phyloP scores from a whole-genome alignment of 2,797 vertebrate genomes.

The Austrolebias charrua region DNA sequence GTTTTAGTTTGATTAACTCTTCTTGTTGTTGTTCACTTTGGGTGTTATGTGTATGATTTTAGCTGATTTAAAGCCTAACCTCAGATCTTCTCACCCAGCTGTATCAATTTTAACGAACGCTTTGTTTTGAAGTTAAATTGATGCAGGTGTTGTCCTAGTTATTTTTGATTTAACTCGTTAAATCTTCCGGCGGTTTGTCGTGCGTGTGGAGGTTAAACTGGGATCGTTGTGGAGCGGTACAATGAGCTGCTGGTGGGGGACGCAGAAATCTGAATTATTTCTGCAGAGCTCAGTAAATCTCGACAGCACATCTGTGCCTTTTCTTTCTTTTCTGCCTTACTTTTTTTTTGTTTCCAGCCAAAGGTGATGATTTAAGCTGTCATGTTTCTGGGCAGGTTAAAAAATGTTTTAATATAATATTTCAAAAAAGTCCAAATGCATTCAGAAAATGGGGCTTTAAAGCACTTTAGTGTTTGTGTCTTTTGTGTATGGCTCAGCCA shows the following conservation, averaged over 20 bases:
- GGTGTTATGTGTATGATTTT: no score
- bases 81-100: no score
- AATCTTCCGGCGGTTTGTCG: not conserved
- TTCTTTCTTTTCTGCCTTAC: conserved; percentile 26
- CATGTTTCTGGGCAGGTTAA: conserved; percentile 60
- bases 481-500: conserved; percentile 62
- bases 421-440: conserved; percentile 51
- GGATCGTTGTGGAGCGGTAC: conserved; percentile 5
- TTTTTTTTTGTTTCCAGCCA: conserved; percentile 1
- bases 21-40: no score
- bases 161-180: not conserved
- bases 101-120: no score
- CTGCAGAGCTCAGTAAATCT: conserved; percentile 33
- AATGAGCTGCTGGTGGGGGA: conserved; percentile 20
- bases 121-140: no score
- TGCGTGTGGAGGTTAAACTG: conserved; percentile 15
- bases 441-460: conserved; percentile 43
- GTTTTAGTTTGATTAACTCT: no score
- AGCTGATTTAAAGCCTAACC: no score
- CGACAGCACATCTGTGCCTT: conserved; percentile 33
- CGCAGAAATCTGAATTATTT: conserved; percentile 27
- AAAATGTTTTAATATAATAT: conserved; percentile 67
- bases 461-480: conserved; percentile 61
- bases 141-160: not conserved
- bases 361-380: conserved; percentile 71